Conservation (phyloP, 2,888 invertebrate species). For the Drosophila acutilabella region DNA sequence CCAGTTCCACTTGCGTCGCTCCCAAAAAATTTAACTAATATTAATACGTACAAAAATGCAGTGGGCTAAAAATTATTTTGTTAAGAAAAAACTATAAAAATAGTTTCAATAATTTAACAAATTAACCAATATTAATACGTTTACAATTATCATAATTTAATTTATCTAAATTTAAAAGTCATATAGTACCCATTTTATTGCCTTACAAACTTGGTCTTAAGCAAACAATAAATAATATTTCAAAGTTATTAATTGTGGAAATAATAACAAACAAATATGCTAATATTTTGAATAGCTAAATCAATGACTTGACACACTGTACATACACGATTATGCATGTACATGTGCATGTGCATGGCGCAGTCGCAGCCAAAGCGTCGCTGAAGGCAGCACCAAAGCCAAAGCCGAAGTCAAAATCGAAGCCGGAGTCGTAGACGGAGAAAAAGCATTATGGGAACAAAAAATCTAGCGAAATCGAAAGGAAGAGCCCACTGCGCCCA, state of each 20-base stretch:
- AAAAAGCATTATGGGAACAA: conserved; percentile 82
- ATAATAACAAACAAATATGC: too few species aligned
- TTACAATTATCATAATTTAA: too few species aligned
- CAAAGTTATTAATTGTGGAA: too few species aligned
- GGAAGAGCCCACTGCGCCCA: conserved; percentile 82
- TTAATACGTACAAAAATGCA: conserved; percentile 27
- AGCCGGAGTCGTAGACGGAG: not conserved
- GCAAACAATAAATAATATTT: too few species aligned
- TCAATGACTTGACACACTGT: not conserved
- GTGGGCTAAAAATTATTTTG: not conserved
- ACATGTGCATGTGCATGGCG: conserved; percentile 17
- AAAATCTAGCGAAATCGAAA: conserved; percentile 83
- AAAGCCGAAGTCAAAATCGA: not conserved
- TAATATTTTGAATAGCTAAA: not conserved
- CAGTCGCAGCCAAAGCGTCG: conserved; percentile 15
- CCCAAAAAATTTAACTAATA: conserved; percentile 78
- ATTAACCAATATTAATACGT: too few species aligned
- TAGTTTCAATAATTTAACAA: too few species aligned
- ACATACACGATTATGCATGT: conserved; percentile 11
- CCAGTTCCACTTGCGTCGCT: conserved; percentile 81
- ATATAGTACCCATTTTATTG: too few species aligned
- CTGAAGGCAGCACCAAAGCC: conserved; percentile 12
- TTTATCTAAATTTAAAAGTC: too few species aligned
- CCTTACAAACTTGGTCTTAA: too few species aligned
- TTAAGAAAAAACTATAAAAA: not conserved